Percentiles rank a stretch among this genome's conserved stretches.
Conservation (phyloP, 37 sponge, comb jelly and placozoan species). For the Trichoplax adhaerens region DNA sequence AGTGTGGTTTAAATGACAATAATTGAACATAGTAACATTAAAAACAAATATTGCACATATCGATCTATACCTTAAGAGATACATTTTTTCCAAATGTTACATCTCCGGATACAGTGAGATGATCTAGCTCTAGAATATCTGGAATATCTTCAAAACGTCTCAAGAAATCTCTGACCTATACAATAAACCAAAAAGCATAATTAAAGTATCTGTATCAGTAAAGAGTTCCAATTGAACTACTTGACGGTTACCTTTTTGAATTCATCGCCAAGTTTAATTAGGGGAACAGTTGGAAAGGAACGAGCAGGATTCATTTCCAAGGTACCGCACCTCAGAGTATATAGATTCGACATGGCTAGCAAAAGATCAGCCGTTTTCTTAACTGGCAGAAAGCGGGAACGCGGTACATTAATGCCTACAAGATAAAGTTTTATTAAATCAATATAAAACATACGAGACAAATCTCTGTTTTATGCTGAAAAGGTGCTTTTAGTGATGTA, state of each 20-base stretch:
- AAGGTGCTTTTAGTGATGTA: neutral
- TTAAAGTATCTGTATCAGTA: neutral
- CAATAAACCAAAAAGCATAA: neutral
- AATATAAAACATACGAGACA: neutral
- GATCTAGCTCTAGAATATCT: conserved; percentile 82
- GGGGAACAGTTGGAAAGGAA: conserved; percentile 56
- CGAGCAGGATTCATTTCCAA: conserved; percentile 54
- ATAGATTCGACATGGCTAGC: conserved; percentile 81
- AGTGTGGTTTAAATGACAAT: neutral
- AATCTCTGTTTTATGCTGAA: neutral
- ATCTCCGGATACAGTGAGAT: conserved; percentile 90
- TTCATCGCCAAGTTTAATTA: conserved; percentile 84
- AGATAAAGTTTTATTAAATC: neutral
- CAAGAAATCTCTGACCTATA: conserved; percentile 64
- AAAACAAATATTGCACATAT: conserved; percentile 1
- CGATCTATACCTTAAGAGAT: conserved; percentile 34
- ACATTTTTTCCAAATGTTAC: conserved; percentile 83
- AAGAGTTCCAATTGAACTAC: neutral
- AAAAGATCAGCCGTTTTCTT: conserved; percentile 87
- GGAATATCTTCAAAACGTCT: conserved; percentile 77
- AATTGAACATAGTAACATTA: neutral
- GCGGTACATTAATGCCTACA: conserved; percentile 81
- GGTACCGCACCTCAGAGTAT: conserved; percentile 45
- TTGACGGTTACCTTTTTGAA: conserved; percentile 44
- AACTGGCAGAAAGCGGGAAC: conserved; percentile 83